Evolutionary conservation across 1,140 invertebrate genomes (phyloP).

Genomic region (Musca domestica): DNA sequence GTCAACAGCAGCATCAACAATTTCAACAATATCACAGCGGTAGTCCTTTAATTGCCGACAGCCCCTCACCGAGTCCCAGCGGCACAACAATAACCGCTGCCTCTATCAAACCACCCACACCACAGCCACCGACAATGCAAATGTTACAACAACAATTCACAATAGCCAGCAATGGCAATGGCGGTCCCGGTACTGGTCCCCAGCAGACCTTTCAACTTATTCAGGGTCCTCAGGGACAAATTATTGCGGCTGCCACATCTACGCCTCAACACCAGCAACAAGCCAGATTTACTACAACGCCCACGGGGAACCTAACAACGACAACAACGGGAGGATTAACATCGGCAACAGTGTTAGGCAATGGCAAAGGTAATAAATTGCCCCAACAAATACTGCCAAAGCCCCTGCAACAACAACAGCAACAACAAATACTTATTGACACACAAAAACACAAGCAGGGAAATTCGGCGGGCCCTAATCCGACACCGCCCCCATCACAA

Average conservation of each 20-base stretch:
- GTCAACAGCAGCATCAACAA: constrained; percentile 35
- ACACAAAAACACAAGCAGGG: constrained; percentile 29
- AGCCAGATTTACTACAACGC: constrained; percentile 33
- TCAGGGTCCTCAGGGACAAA: constrained; percentile 49
- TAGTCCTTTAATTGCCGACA: constrained; percentile 52
- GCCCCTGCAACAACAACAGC: constrained; percentile 38
- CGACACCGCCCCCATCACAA: constrained; percentile 8
- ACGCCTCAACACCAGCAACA: constrained; percentile 30
- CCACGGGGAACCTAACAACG: constrained; percentile 35
- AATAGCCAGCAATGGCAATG: constrained; percentile 29
- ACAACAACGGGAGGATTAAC: constrained; percentile 29
- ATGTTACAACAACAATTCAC: constrained; percentile 51
- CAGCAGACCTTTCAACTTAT: constrained; percentile 51
- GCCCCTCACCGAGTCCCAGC: constrained; percentile 47
- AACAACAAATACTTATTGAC: not conserved
- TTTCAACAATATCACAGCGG: constrained; percentile 50
- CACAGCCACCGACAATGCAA: constrained; percentile 37
- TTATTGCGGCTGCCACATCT: constrained; percentile 40
- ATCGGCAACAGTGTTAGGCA: constrained; percentile 30
- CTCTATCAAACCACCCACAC: constrained; percentile 49
- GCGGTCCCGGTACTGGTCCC: constrained; percentile 36
- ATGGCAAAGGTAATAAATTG: constrained; percentile 42
- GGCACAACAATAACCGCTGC: constrained; percentile 43
- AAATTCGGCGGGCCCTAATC: constrained; percentile 12
- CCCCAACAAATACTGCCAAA: constrained; percentile 51